phyloP scores from a whole-genome alignment of 2,797 vertebrate genomes.

The Sebastes diploproa region DNA sequence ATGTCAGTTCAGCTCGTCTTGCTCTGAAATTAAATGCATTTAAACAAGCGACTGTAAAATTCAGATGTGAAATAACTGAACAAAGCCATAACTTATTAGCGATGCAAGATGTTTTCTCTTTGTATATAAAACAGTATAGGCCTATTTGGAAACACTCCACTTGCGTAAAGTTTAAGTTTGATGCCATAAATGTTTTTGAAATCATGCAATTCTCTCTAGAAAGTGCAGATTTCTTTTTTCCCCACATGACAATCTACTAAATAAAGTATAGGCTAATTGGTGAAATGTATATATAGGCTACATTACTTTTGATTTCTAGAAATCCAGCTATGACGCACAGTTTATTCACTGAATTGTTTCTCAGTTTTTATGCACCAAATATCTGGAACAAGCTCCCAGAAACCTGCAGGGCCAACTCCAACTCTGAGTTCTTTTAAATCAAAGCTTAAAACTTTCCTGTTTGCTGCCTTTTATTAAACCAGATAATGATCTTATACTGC shows the following conservation, averaged over 20 bases:
- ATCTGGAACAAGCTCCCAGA: no score
- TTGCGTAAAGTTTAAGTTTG: background rate
- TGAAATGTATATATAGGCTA: background rate
- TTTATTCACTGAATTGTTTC: conserved; percentile 58
- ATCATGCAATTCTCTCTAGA: background rate
- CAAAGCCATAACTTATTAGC: background rate
- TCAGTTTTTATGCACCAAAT: conserved; percentile 42
- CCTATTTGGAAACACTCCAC: background rate
- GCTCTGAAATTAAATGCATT: background rate
- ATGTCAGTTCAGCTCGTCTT: background rate
- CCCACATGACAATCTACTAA: background rate
- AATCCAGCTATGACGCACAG: background rate
- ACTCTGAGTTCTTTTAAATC: no score
- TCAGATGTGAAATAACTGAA: background rate
- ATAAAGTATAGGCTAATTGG: background rate
- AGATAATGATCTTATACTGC: no score
- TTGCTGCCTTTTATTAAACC: no score
- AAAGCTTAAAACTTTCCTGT: no score
- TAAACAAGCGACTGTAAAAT: background rate
- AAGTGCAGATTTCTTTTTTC: background rate
- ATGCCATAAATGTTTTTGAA: background rate
- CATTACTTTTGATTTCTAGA: background rate
- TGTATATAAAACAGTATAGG: background rate
- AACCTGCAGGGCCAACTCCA: no score
- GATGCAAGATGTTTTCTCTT: background rate